A percentile compares a stretch with the other conserved stretches of the same genome.
These are phyloP conservation scores for Thera britannica DNA, from an alignment of 2,888 invertebrate species.

Conservation along the genomic window DNA sequence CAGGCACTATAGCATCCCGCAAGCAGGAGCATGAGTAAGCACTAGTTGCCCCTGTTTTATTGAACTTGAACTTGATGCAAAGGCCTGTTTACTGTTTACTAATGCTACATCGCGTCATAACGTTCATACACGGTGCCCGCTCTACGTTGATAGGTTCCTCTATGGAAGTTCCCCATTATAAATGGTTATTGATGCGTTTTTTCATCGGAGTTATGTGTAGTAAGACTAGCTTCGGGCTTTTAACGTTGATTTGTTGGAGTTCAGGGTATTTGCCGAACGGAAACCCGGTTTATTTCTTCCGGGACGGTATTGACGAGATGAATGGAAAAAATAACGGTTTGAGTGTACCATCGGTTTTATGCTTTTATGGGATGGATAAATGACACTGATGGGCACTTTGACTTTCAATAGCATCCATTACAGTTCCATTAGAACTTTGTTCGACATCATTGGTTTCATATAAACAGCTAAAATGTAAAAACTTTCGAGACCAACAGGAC, in stretches of 20 bases:
- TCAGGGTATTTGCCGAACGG: slow-evolving; percentile 35
- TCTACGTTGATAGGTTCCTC: neutral
- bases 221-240: slow-evolving; percentile 47
- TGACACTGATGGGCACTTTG: slow-evolving; percentile 11
- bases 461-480: neutral
- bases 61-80: too few species aligned
- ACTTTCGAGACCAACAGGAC: too few species aligned
- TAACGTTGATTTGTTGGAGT: slow-evolving; percentile 46
- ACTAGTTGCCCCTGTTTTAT: too few species aligned
- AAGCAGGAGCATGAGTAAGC: too few species aligned
- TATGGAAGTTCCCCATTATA: slow-evolving; percentile 39
- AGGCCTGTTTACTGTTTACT: neutral
- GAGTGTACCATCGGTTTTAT: slow-evolving; percentile 25
- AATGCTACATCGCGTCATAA: neutral
- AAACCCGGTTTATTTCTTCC: slow-evolving; percentile 31
- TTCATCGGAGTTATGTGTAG: slow-evolving; percentile 45
- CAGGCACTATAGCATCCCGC: too few species aligned
- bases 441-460: neutral
- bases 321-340: slow-evolving; percentile 24
- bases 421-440: neutral
- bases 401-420: slow-evolving; percentile 6
- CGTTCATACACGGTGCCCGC: slow-evolving; percentile 9
- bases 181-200: slow-evolving; percentile 54
- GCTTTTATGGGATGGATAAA: slow-evolving; percentile 19
- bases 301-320: slow-evolving; percentile 32